These are phyloP conservation scores for Schizaphis graminum DNA, from an alignment of 2,888 invertebrate species.

Conservation along the genomic window DNA sequence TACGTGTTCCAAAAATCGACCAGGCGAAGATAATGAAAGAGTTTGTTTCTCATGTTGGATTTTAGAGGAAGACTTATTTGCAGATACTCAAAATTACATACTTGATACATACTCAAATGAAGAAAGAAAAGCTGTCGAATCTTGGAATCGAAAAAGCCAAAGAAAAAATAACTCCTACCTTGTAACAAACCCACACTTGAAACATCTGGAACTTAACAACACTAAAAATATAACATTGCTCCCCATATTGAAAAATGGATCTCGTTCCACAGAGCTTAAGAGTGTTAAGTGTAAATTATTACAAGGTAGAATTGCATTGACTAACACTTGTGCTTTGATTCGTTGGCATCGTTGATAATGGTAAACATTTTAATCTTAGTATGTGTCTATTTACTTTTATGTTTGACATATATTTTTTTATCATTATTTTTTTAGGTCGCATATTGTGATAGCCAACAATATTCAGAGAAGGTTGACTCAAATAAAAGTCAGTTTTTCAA, in stretches of 20 bases:
- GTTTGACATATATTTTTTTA: too few relatives aligned
- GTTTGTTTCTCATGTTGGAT: neutral
- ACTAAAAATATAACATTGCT: neutral
- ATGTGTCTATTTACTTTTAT: too few relatives aligned
- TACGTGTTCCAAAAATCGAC: too few relatives aligned
- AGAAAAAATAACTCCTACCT: slow-evolving; percentile 4
- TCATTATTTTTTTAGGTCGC: too few relatives aligned
- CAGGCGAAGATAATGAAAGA: neutral
- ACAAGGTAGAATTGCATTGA: neutral
- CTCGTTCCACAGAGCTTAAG: neutral
- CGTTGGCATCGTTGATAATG: neutral
- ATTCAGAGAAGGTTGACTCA: too few relatives aligned
- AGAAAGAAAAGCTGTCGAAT: neutral
- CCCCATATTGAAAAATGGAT: neutral
- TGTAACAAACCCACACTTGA: too few relatives aligned
- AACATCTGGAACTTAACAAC: slow-evolving; percentile 8
- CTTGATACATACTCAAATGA: neutral
- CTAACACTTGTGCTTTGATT: slow-evolving; percentile 15
- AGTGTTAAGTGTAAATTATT: neutral
- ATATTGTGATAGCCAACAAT: too few relatives aligned
- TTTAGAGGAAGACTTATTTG: neutral
- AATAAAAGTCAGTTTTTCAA: too few relatives aligned
- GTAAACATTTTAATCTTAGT: too few relatives aligned
- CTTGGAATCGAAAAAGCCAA: neutral
- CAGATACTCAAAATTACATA: too few relatives aligned